A percentile compares a stretch with the other conserved stretches of the same genome.
phyloP scores from a whole-genome alignment of 2,797 vertebrate species.

The Oryzias sinensis region DNA sequence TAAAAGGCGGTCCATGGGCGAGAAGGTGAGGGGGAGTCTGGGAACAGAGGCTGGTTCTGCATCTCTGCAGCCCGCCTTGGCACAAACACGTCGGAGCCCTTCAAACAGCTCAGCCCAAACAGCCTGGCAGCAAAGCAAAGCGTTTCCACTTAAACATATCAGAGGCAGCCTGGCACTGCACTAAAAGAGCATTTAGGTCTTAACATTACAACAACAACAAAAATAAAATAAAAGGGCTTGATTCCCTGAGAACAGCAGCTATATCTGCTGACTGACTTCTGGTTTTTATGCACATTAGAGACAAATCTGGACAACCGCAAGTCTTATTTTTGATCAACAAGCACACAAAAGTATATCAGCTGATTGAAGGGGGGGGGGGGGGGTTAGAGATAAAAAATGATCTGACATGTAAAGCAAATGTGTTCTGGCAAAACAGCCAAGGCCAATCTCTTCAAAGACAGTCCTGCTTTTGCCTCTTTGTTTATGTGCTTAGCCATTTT shows the following conservation, averaged over 20 bases:
- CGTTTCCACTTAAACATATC: conserved; percentile 71
- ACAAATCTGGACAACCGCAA: conserved; percentile 7
- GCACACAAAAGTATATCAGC: conserved; percentile 19
- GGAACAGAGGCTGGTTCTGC: conserved; percentile 53
- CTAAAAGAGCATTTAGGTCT: conserved; percentile 46
- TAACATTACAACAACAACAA: conserved; percentile 3
- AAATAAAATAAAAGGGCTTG: conserved; percentile 10
- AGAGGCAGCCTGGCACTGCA: conserved; percentile 58
- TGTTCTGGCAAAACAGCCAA: conserved; percentile 32
- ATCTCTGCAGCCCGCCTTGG: conserved; percentile 55
- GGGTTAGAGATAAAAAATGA: conserved; percentile 15
- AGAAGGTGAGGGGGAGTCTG: conserved; percentile 55
- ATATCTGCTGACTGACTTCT: conserved; percentile 14
- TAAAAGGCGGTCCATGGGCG: conserved; percentile 50
- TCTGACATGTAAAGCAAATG: conserved; percentile 23
- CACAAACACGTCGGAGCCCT: conserved; percentile 46
- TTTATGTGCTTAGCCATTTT: conserved; percentile 32
- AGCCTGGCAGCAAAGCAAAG: conserved; percentile 64
- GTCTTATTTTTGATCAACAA: conserved; percentile 29
- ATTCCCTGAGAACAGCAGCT: conserved; percentile 16
- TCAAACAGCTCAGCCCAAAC: conserved; percentile 63
- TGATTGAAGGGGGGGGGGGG: neutral
- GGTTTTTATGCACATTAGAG: conserved; percentile 3
- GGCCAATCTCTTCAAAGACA: conserved; percentile 15
- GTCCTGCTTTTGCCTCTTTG: conserved; percentile 12